These are phyloP conservation scores for Capromys pilorides DNA, from an alignment of 2,797 vertebrate genomes.

Conservation along the genomic window DNA sequence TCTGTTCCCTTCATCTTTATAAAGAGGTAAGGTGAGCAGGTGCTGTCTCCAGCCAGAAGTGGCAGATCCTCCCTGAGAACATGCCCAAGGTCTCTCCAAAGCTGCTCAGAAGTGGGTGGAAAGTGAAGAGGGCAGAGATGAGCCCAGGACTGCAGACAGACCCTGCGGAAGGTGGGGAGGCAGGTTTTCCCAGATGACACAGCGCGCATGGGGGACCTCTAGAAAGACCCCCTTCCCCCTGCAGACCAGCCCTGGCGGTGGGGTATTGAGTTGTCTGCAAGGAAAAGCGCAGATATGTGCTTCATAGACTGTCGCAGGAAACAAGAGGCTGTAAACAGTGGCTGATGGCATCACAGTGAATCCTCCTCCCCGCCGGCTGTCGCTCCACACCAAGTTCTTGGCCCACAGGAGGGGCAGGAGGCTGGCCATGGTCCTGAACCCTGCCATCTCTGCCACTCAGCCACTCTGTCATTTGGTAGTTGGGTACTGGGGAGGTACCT, in stretches of 20 bases:
- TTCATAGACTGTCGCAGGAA: not conserved
- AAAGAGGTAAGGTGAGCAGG: not conserved
- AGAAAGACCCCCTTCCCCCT: not conserved
- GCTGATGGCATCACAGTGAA: not conserved
- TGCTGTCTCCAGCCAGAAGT: not conserved
- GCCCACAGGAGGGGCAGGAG: fast-evolving
- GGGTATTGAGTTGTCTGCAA: not conserved
- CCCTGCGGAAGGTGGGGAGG: not conserved
- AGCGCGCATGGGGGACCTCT: not conserved
- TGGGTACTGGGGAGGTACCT: not conserved
- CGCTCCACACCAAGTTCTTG: not conserved
- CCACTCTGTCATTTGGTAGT: not conserved
- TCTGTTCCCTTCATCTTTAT: not conserved
- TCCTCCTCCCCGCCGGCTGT: too few species aligned
- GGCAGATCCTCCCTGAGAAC: not conserved
- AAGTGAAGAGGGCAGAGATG: too few species aligned
- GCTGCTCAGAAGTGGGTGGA: not conserved
- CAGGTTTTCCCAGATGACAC: not conserved
- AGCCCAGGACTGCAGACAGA: not conserved
- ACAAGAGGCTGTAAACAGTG: not conserved
- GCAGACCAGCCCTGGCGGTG: not conserved
- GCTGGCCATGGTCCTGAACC: not conserved
- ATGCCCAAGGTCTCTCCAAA: not conserved
- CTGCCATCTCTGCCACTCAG: not conserved
- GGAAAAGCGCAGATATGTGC: not conserved